Percentiles rank a stretch among this genome's conserved stretches.
Evolutionary conservation across 53 echinoderm and acorn worm genomes (phyloP).

Genomic region (Paelopatides confundens): DNA sequence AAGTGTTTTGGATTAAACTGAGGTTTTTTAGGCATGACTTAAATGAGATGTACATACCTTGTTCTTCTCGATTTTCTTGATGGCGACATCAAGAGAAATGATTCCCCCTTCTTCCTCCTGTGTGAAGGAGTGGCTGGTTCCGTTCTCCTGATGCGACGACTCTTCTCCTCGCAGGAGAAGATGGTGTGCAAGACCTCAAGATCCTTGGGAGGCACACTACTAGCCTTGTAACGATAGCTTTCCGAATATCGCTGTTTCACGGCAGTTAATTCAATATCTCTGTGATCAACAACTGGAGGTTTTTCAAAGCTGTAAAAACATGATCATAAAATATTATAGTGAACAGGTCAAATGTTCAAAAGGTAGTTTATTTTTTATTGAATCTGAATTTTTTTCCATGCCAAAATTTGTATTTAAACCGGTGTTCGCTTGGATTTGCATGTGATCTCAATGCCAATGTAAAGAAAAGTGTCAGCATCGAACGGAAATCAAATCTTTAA

Average conservation of each 20-base stretch:
- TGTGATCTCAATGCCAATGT: no score
- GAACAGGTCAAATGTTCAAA: no score
- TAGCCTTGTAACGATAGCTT: conserved; percentile 55
- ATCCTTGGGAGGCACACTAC: conserved; percentile 67
- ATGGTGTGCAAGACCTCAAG: conserved; percentile 61
- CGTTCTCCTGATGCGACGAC: conserved; percentile 33
- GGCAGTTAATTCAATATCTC: conserved; percentile 85
- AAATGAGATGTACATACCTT: conserved; percentile 56
- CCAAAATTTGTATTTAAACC: no score
- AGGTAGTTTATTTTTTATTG: no score
- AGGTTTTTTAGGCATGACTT: no score
- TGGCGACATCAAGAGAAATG: conserved; percentile 84
- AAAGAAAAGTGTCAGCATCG: no score
- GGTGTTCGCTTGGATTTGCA: no score
- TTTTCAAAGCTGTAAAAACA: conserved; percentile 68
- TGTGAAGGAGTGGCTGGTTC: conserved; percentile 27
- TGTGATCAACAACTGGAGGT: conserved; percentile 80
- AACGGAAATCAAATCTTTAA: no score
- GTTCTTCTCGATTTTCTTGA: conserved; percentile 78
- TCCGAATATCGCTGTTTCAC: conserved; percentile 87
- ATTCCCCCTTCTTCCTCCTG: conserved; percentile 65
- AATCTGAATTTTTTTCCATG: no score
- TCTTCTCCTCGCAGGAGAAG: conserved; percentile 70
- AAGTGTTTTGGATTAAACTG: no score
- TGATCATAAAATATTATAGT: neutral